Evolutionary conservation across 2,113 vertebrate genomes (phyloP).

Genomic region (Girardinichthys multiradiatus): DNA sequence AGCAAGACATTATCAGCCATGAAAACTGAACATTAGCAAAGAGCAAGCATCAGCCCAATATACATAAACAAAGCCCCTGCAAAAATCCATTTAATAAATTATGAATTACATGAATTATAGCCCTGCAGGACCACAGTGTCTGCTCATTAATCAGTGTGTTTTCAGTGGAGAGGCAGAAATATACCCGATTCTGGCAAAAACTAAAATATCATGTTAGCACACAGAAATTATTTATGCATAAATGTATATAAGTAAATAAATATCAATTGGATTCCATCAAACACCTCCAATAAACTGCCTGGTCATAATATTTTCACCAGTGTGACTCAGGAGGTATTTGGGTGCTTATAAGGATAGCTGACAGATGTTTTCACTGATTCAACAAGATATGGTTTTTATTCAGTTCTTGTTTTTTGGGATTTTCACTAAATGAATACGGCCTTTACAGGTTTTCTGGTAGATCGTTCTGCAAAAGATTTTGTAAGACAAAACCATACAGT

Average conservation of each 20-base stretch:
- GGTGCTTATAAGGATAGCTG: background rate
- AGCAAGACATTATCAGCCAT: conserved; percentile 35
- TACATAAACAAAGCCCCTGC: conserved; percentile 55
- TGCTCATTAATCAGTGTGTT: conserved; percentile 68
- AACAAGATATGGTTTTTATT: background rate
- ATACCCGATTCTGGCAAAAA: conserved; percentile 6
- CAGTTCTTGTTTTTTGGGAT: background rate
- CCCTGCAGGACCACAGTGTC: conserved; percentile 36
- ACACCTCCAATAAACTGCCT: background rate
- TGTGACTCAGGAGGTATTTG: background rate
- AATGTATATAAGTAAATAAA: conserved; percentile 5
- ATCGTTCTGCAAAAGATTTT: background rate
- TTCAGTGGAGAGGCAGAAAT: conserved; percentile 36
- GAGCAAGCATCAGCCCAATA: conserved; percentile 36
- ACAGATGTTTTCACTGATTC: background rate
- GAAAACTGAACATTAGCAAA: conserved; percentile 50
- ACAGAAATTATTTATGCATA: background rate
- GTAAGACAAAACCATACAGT: background rate
- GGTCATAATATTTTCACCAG: background rate
- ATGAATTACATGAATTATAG: conserved; percentile 72
- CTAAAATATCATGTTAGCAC: conserved; percentile 29
- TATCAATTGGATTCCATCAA: conserved; percentile 22
- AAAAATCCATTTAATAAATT: conserved; percentile 58
- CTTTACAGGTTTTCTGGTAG: background rate
- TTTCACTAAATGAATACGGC: background rate